A percentile compares a stretch with the other conserved stretches of the same genome.
Conservation (phyloP, 2,113 vertebrate species). For the Excalfactoria chinensis region DNA sequence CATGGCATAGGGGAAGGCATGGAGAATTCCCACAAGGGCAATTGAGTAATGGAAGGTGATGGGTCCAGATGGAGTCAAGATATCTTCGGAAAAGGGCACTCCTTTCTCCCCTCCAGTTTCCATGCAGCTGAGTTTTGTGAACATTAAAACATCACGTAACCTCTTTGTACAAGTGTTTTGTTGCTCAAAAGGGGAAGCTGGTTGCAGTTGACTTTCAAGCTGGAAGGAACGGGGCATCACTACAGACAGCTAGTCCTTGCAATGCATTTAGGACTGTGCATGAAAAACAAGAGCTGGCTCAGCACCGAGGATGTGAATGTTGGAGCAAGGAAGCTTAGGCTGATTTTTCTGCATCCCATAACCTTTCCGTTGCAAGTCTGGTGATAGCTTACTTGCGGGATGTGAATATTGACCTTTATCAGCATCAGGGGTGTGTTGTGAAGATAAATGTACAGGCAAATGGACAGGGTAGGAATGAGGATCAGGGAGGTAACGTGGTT, state of each 20-base stretch:
- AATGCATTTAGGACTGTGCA: accelerated
- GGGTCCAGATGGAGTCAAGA: slow-evolving; percentile 14
- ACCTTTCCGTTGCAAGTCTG: background rate
- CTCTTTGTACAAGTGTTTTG: background rate
- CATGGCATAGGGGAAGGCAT: background rate
- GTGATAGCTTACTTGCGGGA: background rate
- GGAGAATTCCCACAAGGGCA: background rate
- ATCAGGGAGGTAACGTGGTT: background rate
- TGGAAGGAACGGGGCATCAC: accelerated
- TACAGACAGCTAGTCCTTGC: background rate
- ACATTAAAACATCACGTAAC: background rate
- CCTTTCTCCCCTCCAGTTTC: background rate
- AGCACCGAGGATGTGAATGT: accelerated
- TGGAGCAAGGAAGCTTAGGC: background rate
- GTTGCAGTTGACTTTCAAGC: background rate
- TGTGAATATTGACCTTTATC: background rate
- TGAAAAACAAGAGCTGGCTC: accelerated
- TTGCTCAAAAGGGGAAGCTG: background rate
- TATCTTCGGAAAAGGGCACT: background rate
- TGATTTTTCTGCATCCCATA: background rate
- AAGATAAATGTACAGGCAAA: background rate
- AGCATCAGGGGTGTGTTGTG: background rate
- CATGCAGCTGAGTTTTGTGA: background rate
- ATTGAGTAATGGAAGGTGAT: background rate
- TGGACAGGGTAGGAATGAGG: background rate